phyloP scores from a whole-genome alignment of 2,113 vertebrate genomes.

The Murina feae region DNA sequence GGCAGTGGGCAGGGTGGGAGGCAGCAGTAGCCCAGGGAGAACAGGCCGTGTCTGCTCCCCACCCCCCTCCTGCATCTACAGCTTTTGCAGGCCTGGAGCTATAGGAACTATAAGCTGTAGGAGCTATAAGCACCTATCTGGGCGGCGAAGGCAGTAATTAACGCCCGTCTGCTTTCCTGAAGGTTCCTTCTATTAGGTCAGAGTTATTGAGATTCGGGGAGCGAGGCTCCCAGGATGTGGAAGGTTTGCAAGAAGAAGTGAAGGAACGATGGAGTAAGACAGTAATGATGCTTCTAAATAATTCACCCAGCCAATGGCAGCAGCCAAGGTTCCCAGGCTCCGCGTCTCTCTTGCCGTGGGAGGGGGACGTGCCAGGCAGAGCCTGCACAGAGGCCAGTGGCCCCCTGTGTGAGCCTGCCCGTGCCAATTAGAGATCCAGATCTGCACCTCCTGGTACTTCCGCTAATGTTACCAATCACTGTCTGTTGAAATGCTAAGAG shows the following conservation, averaged over 20 bases:
- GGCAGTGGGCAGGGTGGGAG: accelerated
- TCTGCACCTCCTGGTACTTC: not conserved
- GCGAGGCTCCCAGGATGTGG: conserved; percentile 66
- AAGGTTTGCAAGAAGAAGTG: conserved; percentile 70
- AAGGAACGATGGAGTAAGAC: conserved; percentile 74
- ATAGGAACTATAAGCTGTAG: conserved; percentile 75
- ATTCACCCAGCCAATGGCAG: conserved; percentile 73
- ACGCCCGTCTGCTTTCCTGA: conserved; percentile 73
- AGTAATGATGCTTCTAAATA: conserved; percentile 78
- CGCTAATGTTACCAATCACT: not conserved
- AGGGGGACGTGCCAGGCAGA: not conserved
- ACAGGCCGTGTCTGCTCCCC: not conserved
- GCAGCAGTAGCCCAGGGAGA: not conserved
- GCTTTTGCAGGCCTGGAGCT: conserved; percentile 51
- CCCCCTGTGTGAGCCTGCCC: not conserved
- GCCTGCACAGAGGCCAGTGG: not conserved
- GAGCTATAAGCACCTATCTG: conserved; percentile 77
- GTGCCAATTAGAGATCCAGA: not conserved
- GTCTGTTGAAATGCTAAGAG: not conserved
- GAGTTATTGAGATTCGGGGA: conserved; percentile 75
- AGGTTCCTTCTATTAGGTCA: conserved; percentile 75
- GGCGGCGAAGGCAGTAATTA: conserved; percentile 75
- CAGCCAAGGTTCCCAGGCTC: conserved; percentile 42
- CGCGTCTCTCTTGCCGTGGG: not conserved
- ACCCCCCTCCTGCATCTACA: not conserved